A percentile compares a stretch with the other conserved stretches of the same genome.
Evolutionary conservation across 2,888 invertebrate genomes (phyloP).

Genomic region (Galerucella pusilla): DNA sequence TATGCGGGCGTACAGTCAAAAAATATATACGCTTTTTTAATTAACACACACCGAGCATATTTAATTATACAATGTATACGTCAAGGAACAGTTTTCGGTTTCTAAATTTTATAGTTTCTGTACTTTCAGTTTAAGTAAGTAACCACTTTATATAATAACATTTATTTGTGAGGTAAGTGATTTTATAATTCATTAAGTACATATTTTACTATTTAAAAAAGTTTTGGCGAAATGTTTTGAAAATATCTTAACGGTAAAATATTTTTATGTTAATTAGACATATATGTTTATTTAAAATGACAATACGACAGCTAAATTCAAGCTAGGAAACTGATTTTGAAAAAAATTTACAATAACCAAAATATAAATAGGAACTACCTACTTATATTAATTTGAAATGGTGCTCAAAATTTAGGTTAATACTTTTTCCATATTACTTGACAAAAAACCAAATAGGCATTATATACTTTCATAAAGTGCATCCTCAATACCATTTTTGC

Average conservation of each 20-base stretch:
- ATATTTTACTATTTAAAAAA: slow-evolving; percentile 19
- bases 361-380: too few species aligned
- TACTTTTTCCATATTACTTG: too few species aligned
- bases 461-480: too few species aligned
- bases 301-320: too few species aligned
- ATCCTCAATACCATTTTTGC: too few species aligned
- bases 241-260: background rate
- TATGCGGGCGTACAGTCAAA: background rate
- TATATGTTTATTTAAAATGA: too few species aligned
- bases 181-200: slow-evolving; percentile 23
- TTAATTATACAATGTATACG: background rate
- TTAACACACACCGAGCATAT: background rate
- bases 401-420: too few species aligned
- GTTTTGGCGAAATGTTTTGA: slow-evolving; percentile 28
- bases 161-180: slow-evolving; percentile 32
- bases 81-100: slow-evolving; percentile 7
- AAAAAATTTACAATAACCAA: too few species aligned
- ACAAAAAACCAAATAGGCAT: too few species aligned
- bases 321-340: too few species aligned
- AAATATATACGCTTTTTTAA: background rate
- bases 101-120: slow-evolving; percentile 17
- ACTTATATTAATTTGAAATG: too few species aligned
- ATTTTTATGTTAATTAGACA: too few species aligned
- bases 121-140: slow-evolving; percentile 34
- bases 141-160: slow-evolving; percentile 23